Percentiles rank a stretch among this genome's conserved stretches.
These are phyloP conservation scores for Zingel zingel DNA, from an alignment of 2,113 vertebrate species.

Conservation along the genomic window DNA sequence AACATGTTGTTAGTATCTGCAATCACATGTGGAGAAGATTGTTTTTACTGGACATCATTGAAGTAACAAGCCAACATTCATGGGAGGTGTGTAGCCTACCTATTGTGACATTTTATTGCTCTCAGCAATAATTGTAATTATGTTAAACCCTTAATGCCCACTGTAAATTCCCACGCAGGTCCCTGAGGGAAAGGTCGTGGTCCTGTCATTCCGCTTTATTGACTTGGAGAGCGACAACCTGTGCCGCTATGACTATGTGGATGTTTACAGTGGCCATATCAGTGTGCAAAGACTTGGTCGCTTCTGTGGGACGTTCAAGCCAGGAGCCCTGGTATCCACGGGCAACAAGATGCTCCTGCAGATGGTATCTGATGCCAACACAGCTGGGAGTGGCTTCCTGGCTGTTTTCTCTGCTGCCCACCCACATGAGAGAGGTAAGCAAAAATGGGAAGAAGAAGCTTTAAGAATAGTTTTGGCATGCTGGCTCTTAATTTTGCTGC, in stretches of 20 bases:
- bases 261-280: constrained; percentile 91
- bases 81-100: neutral
- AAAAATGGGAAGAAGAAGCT: neutral
- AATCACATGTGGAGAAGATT: neutral
- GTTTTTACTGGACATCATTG: neutral
- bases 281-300: constrained; percentile 92
- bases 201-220: constrained; percentile 93
- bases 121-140: neutral
- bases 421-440: constrained; percentile 93
- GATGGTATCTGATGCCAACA: constrained; percentile 98
- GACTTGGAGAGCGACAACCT: constrained; percentile 95
- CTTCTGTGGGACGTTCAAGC: constrained; percentile 95
- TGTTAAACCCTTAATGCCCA: neutral
- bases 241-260: constrained; percentile 97
- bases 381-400: constrained; percentile 96
- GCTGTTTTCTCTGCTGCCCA: constrained; percentile 92
- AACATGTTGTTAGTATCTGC: neutral
- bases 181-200: constrained; percentile 94
- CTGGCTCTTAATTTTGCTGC: neutral
- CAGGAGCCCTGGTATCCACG: constrained; percentile 92
- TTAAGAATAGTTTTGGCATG: neutral
- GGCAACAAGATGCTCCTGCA: constrained; percentile 97
- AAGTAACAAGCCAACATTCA: neutral
- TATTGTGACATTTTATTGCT: neutral
- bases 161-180: constrained; percentile 85